phyloP scores from a whole-genome alignment of 2,113 vertebrate genomes.

The Phyllostomus discolor region DNA sequence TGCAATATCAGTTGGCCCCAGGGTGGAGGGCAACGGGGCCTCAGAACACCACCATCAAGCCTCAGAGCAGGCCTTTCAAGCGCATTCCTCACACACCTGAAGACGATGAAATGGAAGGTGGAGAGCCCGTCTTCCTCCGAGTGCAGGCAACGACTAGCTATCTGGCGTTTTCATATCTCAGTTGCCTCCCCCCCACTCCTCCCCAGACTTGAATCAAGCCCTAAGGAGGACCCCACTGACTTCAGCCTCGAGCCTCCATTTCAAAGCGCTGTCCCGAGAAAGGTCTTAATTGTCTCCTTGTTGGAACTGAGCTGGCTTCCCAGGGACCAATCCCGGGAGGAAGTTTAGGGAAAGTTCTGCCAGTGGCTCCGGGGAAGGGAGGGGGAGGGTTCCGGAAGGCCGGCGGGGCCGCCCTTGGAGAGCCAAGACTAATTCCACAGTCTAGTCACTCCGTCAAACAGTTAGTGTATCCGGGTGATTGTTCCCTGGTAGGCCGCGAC shows the following conservation, averaged over 20 bases:
- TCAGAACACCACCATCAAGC: background rate
- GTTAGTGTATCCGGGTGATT: slow-evolving; percentile 93
- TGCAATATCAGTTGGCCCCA: rapidly evolving
- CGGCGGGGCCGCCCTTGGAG: slow-evolving; percentile 75
- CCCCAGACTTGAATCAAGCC: background rate
- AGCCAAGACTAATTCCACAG: slow-evolving; percentile 84
- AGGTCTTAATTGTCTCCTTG: background rate
- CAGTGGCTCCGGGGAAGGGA: slow-evolving; percentile 73
- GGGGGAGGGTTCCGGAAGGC: slow-evolving; percentile 74
- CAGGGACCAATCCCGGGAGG: slow-evolving; percentile 28
- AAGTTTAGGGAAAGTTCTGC: slow-evolving; percentile 81
- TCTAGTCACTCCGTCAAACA: slow-evolving; percentile 89
- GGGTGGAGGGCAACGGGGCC: background rate
- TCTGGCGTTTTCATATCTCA: background rate
- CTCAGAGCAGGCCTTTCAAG: background rate
- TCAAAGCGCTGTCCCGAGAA: background rate
- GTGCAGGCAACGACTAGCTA: rapidly evolving
- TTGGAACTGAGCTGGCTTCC: background rate
- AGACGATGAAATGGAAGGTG: background rate
- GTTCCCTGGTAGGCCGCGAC: slow-evolving; percentile 90
- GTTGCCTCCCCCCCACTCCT: no score
- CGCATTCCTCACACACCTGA: background rate
- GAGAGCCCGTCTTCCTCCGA: background rate
- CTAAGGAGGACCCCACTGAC: background rate
- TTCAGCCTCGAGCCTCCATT: rapidly evolving